Conservation (phyloP, 2,797 vertebrate genomes). For the Tympanoctomys barrerae region DNA sequence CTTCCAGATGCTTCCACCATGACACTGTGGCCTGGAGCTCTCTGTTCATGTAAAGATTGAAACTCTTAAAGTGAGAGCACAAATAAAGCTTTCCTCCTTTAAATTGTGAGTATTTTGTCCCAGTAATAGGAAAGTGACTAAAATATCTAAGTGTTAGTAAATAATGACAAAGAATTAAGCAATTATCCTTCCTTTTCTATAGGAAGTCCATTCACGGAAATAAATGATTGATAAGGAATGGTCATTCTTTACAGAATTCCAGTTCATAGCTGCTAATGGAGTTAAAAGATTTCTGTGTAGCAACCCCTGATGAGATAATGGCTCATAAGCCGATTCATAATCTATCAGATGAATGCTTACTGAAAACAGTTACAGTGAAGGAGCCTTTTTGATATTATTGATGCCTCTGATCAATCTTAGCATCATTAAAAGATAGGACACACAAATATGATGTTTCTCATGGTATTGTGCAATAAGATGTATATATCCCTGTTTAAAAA, state of each 20-base stretch:
- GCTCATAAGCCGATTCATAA: background rate
- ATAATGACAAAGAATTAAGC: background rate
- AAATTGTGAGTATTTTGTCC: background rate
- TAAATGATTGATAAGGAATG: background rate
- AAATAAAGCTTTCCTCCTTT: background rate
- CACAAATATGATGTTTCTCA: background rate
- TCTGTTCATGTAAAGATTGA: background rate
- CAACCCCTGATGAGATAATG: background rate
- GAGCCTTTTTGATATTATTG: background rate
- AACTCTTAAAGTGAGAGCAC: background rate
- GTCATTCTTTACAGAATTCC: constrained; percentile 27
- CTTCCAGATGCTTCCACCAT: background rate
- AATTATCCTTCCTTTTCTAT: background rate
- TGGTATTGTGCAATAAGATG: background rate
- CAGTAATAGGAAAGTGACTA: background rate
- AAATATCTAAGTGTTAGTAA: background rate
- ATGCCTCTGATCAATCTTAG: background rate
- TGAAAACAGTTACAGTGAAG: background rate
- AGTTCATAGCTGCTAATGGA: background rate
- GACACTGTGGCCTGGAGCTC: background rate
- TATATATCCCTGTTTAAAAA: background rate
- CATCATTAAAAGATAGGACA: background rate
- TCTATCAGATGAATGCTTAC: constrained; percentile 1
- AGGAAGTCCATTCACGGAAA: background rate
- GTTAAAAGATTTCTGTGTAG: background rate